Conservation (phyloP, 2,888 invertebrate genomes). For the Rotaria magnacalcarata region DNA sequence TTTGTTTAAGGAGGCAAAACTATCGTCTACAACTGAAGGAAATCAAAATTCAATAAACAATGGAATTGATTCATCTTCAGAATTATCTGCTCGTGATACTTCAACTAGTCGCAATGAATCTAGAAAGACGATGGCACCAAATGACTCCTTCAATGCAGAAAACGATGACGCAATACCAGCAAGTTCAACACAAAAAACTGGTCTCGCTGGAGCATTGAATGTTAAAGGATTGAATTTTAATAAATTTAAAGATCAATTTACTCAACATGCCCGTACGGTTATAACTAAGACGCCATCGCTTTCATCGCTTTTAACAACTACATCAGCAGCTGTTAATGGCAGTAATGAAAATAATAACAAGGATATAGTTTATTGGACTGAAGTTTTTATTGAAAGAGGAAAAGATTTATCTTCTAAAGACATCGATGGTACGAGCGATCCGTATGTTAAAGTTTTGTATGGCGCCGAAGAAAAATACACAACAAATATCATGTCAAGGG, state of each 20-base stretch:
- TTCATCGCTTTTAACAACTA: background rate
- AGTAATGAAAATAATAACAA: background rate
- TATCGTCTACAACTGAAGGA: background rate
- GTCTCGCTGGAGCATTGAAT: background rate
- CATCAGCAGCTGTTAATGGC: background rate
- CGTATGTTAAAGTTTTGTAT: constrained; percentile 91
- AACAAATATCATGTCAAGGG: constrained; percentile 77
- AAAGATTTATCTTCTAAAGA: constrained; percentile 79
- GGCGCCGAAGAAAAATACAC: constrained; percentile 76
- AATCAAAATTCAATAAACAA: background rate
- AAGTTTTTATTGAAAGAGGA: constrained; percentile 60
- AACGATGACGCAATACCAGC: background rate
- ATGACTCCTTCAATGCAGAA: background rate
- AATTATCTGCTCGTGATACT: background rate
- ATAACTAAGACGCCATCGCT: background rate
- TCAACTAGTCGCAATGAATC: background rate
- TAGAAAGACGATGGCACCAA: background rate
- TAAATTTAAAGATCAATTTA: background rate
- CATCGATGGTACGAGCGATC: constrained; percentile 80
- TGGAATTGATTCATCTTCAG: background rate
- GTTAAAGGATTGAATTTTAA: background rate
- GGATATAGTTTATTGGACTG: background rate
- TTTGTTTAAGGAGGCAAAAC: background rate
- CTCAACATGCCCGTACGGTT: background rate
- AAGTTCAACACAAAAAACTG: too few species aligned